Base-by-base conservation (phyloP, 2,888 invertebrate species). In the Apotomis turbidana region DNA sequence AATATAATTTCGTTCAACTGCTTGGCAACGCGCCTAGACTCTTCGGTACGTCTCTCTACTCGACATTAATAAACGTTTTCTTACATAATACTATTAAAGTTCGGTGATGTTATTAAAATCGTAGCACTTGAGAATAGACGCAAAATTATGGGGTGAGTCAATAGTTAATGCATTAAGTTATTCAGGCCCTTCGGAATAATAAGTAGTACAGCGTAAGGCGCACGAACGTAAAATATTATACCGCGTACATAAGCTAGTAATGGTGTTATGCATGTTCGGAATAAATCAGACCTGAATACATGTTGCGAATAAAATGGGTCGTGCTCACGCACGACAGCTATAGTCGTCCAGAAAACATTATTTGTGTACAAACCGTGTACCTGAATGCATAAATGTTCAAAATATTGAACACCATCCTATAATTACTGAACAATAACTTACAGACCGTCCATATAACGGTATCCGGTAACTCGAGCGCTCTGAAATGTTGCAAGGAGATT, bases 1-100 rank as follows among this genome's bases (percentile, higher is more conserved):
- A 77, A 79, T 79, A 81, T 81, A 62, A 72, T 68, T 63, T 80
- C 76, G 79, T 81, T 83, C 81, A 83, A 81, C 80, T 79, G 81
- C 83, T 86, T 87, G 86, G 86, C 85, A 88, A 80, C 74, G 79
- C 77, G 84, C 85, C 85, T 84, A 79, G 76, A 79, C 79, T 81
- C 81, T 81, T 80, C 83, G 84, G 84, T 85, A 82, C 83, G 83
- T 79, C 85, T 83, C 77, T 77, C 77, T 75, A 77, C 79, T 80
- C 77, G 82, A 83, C 84, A 80, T 83, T 85, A 85, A 86, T 83
- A 83, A 83, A 87, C 83, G 78, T 80, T 77, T 79, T 78, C 80
- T 81, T 80, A 80, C 82, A 81, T 83, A 80, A 79, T 77, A 74
- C 74, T 73, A 76, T 79, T 78, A 76, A 76, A 80, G 74, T 73